A percentile compares a stretch with the other conserved stretches of the same genome.
Conservation (phyloP, 2,888 invertebrate species). For the Philhelius pedissequus region DNA sequence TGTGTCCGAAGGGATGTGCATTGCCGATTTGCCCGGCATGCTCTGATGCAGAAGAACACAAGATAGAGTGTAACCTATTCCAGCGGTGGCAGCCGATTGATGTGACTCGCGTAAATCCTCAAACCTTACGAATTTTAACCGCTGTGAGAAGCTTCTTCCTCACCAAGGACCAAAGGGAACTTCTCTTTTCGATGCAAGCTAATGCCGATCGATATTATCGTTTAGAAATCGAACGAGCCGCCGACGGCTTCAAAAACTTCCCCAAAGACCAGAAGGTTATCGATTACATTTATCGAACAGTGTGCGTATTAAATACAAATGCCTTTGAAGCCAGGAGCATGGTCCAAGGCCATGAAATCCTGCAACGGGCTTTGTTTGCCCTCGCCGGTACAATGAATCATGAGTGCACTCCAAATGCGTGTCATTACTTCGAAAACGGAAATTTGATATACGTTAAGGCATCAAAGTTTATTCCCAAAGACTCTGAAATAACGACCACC, state of each 20-base stretch:
- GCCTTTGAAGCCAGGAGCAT: conserved; percentile 76
- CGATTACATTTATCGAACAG: conserved; percentile 75
- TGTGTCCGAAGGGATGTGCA: conserved; percentile 84
- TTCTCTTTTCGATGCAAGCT: conserved; percentile 77
- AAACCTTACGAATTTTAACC: conserved; percentile 74
- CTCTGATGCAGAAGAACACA: conserved; percentile 81
- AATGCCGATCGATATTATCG: conserved; percentile 74
- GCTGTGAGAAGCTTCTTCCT: conserved; percentile 76
- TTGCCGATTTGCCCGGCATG: conserved; percentile 85
- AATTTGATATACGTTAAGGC: conserved; percentile 83
- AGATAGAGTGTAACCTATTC: conserved; percentile 83
- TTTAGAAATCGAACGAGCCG: conserved; percentile 73
- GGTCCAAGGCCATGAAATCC: conserved; percentile 74
- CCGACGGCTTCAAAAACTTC: conserved; percentile 75
- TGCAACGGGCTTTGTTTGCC: conserved; percentile 84
- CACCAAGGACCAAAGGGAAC: conserved; percentile 72
- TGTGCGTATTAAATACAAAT: conserved; percentile 78
- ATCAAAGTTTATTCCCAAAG: conserved; percentile 81
- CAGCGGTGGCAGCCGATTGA: conserved; percentile 81
- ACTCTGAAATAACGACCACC: conserved; percentile 84
- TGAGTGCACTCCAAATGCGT: conserved; percentile 86
- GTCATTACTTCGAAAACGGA: conserved; percentile 83
- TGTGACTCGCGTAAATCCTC: conserved; percentile 71
- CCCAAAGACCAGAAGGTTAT: conserved; percentile 74
- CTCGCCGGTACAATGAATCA: conserved; percentile 86